A percentile compares a stretch with the other conserved stretches of the same genome.
These are phyloP conservation scores for Ciconia maguari DNA, from an alignment of 2,113 vertebrate species.

Conservation along the genomic window DNA sequence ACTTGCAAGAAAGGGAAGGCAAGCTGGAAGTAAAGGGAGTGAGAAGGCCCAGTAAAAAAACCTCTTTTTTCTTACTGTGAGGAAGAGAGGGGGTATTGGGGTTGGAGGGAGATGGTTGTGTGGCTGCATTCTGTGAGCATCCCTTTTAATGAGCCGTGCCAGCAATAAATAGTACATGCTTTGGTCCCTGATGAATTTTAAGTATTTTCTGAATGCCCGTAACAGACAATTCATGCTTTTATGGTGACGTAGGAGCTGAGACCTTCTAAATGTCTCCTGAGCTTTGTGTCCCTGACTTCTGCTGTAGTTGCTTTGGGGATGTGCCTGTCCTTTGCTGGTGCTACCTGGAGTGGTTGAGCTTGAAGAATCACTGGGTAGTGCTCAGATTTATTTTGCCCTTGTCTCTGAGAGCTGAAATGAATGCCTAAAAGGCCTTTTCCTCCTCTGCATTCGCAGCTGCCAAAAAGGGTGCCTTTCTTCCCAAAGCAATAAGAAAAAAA, in stretches of 20 bases:
- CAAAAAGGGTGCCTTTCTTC: background rate
- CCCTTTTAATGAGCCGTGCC: background rate
- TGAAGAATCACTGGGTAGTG: background rate
- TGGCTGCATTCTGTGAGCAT: background rate
- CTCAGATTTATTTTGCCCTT: background rate
- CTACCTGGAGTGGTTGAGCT: background rate
- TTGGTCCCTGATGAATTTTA: background rate
- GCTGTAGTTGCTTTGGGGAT: background rate
- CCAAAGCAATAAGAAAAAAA: background rate
- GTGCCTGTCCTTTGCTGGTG: background rate
- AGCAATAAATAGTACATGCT: background rate
- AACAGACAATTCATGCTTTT: background rate
- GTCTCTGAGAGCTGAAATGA: background rate
- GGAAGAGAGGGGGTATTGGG: background rate
- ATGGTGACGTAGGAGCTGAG: background rate
- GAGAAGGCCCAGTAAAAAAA: background rate
- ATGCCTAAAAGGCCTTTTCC: background rate
- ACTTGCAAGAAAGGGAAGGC: background rate
- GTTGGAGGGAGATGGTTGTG: accelerated
- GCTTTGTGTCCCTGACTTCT: background rate
- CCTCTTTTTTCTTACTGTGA: background rate
- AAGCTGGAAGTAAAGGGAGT: background rate
- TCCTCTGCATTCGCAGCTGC: background rate
- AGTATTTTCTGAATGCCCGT: background rate
- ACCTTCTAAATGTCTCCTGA: background rate